phyloP scores from a whole-genome alignment of 2,113 vertebrate genomes.

The Ochotona princeps region DNA sequence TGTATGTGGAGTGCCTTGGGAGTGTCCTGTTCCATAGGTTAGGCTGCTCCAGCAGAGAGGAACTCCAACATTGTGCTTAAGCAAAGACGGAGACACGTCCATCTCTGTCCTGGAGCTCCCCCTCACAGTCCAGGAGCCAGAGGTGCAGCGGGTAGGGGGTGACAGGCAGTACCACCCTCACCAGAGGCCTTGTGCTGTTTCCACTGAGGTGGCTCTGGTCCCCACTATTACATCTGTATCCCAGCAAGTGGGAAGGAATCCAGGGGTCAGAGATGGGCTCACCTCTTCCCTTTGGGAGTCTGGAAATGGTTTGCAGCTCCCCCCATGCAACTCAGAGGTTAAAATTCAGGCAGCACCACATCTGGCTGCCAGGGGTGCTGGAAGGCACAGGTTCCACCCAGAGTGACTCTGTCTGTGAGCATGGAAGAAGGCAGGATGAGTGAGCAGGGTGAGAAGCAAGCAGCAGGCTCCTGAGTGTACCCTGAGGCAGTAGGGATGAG shows the following conservation, averaged over 20 bases:
- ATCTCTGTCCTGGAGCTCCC: neutral
- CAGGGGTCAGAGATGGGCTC: neutral
- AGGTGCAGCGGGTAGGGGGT: no score
- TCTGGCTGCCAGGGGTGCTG: neutral
- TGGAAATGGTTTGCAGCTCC: neutral
- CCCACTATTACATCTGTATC: neutral
- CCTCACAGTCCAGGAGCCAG: neutral
- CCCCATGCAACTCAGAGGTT: neutral
- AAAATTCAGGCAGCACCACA: accelerated
- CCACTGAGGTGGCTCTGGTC: accelerated
- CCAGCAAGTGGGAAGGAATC: neutral
- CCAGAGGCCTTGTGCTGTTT: neutral
- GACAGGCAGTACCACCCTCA: neutral
- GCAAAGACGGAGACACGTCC: neutral
- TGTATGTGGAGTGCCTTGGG: neutral
- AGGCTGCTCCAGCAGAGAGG: neutral
- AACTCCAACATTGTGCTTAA: neutral
- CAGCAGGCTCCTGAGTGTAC: neutral
- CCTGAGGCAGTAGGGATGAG: neutral
- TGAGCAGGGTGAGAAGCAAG: neutral
- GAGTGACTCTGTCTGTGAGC: neutral
- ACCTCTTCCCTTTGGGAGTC: neutral
- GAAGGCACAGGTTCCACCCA: neutral
- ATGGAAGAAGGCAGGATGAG: neutral
- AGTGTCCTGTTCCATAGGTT: neutral